Conservation (phyloP, 2,113 vertebrate genomes). For the Anser brachyrhynchus region DNA sequence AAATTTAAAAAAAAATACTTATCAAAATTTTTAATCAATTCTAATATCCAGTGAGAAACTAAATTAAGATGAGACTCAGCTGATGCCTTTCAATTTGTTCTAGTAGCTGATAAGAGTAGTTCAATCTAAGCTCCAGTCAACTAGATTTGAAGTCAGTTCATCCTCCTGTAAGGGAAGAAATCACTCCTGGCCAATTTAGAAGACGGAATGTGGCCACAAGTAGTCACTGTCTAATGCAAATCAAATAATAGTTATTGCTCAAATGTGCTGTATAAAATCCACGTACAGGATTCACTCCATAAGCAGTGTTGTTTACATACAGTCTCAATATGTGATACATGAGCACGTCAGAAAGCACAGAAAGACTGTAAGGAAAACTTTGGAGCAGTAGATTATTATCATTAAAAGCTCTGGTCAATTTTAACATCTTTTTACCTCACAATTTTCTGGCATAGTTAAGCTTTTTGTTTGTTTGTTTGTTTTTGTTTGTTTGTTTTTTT, state of each 20-base stretch:
- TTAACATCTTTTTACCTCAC: neutral
- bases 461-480: neutral
- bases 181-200: neutral
- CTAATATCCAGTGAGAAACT: neutral
- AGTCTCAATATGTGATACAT: neutral
- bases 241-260: neutral
- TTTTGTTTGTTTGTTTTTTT: neutral
- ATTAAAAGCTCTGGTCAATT: neutral
- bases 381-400: neutral
- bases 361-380: neutral
- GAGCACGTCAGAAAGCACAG: neutral
- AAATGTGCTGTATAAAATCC: neutral
- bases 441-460: neutral
- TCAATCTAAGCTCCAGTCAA: neutral
- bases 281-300: neutral
- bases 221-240: constrained; percentile 5
- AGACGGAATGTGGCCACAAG: neutral
- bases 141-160: neutral
- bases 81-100: neutral
- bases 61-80: neutral
- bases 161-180: neutral
- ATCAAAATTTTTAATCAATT: neutral
- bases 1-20: neutral
- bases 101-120: neutral
- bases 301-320: neutral